Evolutionary conservation across 2,113 vertebrate species (phyloP).

Genomic region (Thermophis baileyi): DNA sequence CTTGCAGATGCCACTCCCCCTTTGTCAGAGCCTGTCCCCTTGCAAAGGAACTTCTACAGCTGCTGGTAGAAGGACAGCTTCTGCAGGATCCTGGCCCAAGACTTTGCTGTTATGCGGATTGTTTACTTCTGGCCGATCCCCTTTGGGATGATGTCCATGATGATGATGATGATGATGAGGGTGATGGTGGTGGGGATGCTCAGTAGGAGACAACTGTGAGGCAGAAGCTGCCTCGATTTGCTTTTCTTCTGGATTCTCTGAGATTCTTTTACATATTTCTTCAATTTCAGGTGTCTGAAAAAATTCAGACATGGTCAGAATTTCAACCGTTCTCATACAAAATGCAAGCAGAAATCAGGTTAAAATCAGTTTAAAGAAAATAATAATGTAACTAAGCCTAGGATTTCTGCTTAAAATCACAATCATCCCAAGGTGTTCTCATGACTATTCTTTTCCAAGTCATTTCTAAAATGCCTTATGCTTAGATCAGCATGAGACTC

Average conservation of each 20-base stretch:
- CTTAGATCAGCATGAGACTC: not conserved
- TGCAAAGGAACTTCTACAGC: slow-evolving; percentile 24
- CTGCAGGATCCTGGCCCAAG: slow-evolving; percentile 34
- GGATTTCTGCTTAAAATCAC: not conserved
- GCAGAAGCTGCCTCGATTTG: slow-evolving; percentile 6
- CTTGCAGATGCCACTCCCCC: slow-evolving; percentile 69
- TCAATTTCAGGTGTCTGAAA: slow-evolving; percentile 59
- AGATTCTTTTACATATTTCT: slow-evolving; percentile 61
- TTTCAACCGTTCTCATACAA: not conserved
- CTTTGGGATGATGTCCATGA: not conserved
- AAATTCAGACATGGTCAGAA: not conserved
- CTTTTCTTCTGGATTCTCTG: slow-evolving; percentile 21
- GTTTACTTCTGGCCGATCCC: rapidly evolving
- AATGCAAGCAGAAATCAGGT: not conserved
- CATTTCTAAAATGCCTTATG: not conserved
- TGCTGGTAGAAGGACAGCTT: slow-evolving; percentile 45
- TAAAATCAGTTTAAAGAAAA: not conserved
- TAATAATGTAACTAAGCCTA: not conserved
- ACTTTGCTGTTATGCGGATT: slow-evolving; percentile 22
- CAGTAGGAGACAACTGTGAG: not conserved
- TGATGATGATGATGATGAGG: not conserved
- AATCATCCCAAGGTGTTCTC: not conserved
- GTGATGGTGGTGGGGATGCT: slow-evolving; percentile 2
- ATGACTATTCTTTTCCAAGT: not conserved
- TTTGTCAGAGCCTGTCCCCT: slow-evolving; percentile 64